These are phyloP conservation scores for Phymorhynchus buccinoides DNA, from an alignment of 1,140 invertebrate genomes.

Conservation along the genomic window DNA sequence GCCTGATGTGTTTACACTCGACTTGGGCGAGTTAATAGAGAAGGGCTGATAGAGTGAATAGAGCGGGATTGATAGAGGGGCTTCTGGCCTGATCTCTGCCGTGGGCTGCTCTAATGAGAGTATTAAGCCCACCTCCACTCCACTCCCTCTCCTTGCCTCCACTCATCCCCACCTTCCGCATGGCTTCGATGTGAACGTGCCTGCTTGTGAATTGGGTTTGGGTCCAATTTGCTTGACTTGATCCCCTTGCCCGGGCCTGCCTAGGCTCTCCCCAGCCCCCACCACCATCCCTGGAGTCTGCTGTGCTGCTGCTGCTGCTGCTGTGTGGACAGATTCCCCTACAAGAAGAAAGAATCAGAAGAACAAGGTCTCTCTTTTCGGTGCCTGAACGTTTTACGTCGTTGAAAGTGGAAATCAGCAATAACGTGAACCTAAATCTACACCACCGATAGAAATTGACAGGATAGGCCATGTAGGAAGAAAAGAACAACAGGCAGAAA, in stretches of 20 bases:
- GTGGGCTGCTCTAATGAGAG: conserved; percentile 41
- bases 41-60: conserved; percentile 41
- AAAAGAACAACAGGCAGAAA: too few species aligned
- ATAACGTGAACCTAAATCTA: too few species aligned
- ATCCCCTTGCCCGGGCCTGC: conserved; percentile 14
- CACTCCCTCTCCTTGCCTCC: background rate
- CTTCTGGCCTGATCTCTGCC: conserved; percentile 40
- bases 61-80: conserved; percentile 31
- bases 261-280: background rate
- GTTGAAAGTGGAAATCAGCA: too few species aligned
- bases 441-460: too few species aligned
- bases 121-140: conserved; percentile 26
- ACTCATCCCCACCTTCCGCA: conserved; percentile 27
- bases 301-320: background rate
- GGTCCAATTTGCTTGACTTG: conserved; percentile 36
- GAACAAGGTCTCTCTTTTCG: too few species aligned
- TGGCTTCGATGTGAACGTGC: conserved; percentile 20
- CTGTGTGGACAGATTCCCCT: background rate
- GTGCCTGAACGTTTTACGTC: too few species aligned
- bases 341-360: background rate
- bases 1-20: conserved; percentile 48
- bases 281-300: background rate
- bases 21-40: conserved; percentile 43
- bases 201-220: conserved; percentile 34
- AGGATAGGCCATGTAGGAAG: too few species aligned